Evolutionary conservation across 2,888 invertebrate genomes (phyloP).

Genomic region (Drosophila bunnanda): DNA sequence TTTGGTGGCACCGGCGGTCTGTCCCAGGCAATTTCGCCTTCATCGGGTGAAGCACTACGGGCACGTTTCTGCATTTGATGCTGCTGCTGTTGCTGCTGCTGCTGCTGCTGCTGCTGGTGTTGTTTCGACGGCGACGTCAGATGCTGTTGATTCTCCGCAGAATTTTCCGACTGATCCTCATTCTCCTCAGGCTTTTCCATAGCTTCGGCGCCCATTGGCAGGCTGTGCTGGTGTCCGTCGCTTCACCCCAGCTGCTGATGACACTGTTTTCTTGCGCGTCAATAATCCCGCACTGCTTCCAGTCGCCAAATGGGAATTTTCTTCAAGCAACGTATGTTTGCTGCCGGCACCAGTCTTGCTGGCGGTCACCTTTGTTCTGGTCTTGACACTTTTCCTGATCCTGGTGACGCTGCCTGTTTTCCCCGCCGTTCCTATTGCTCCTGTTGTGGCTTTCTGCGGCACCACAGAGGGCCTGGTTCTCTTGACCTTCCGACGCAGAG

Average conservation of each 20-base stretch:
- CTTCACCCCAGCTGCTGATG: background rate
- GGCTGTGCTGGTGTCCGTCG: background rate
- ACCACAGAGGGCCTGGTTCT: background rate
- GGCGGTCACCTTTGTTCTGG: constrained; percentile 1
- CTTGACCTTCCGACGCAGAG: constrained; percentile 13
- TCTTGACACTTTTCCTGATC: constrained; percentile 3
- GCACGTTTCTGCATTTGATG: constrained; percentile 42
- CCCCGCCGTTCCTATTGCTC: background rate
- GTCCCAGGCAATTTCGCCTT: constrained; percentile 2
- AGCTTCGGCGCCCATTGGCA: constrained; percentile 4
- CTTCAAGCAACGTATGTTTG: background rate
- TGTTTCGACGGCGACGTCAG: background rate
- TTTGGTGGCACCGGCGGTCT: background rate
- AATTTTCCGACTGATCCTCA: constrained; percentile 28
- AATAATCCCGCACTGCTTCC: constrained; percentile 1
- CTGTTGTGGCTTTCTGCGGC: constrained; percentile 13
- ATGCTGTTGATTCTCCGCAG: constrained; percentile 13
- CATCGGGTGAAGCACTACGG: constrained; percentile 3
- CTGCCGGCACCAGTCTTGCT: constrained; percentile 2
- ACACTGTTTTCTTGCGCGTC: constrained; percentile 11
- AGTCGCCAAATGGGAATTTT: background rate
- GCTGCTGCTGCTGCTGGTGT: background rate
- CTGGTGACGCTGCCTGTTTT: background rate
- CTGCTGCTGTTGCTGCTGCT: constrained; percentile 4
- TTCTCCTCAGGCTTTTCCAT: constrained; percentile 41